These are phyloP conservation scores for Muscidifurax raptorellus DNA, from an alignment of 1,140 invertebrate species.

Conservation along the genomic window DNA sequence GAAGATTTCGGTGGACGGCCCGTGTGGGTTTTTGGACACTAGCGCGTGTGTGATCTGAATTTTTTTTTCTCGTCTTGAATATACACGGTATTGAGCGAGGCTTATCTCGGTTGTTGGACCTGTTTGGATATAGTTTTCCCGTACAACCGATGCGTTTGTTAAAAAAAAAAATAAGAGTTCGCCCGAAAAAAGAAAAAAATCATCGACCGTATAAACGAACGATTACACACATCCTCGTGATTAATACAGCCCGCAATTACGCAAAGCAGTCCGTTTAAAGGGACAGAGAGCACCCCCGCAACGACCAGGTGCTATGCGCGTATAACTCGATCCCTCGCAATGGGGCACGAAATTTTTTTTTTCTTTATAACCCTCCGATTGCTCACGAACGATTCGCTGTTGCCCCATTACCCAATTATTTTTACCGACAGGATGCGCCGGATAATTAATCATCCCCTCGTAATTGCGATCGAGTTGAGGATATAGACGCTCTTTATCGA, in stretches of 20 bases:
- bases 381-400: background rate
- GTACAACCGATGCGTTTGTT: background rate
- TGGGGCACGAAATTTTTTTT: background rate
- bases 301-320: background rate
- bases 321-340: background rate
- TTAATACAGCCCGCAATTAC: background rate
- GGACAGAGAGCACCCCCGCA: background rate
- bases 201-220: background rate
- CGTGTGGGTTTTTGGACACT: background rate
- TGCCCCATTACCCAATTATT: slow-evolving; percentile 8
- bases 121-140: background rate
- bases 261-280: background rate
- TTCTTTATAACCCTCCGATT: background rate
- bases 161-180: too few species aligned
- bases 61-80: background rate
- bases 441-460: slow-evolving; percentile 7
- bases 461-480: background rate
- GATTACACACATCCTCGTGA: background rate
- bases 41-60: background rate
- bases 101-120: background rate
- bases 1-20: background rate
- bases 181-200: background rate
- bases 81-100: background rate
- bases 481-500: background rate
- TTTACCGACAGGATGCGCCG: slow-evolving; percentile 2